Percentiles rank a stretch among this genome's conserved stretches.
Evolutionary conservation across 1,140 invertebrate species (phyloP).

Genomic region (Euura saliciscinereae): DNA sequence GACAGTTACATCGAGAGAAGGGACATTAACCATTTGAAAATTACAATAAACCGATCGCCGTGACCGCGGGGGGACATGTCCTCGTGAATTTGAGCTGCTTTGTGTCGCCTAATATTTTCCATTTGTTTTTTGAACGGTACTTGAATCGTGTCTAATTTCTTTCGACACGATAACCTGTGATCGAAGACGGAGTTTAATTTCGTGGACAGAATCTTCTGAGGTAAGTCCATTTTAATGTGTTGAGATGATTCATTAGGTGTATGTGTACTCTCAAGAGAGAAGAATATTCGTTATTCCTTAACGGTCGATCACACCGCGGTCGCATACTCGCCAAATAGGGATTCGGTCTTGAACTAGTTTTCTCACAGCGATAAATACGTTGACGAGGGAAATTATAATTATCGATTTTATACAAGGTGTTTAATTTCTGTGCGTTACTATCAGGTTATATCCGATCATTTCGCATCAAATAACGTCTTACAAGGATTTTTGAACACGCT

Average conservation of each 20-base stretch:
- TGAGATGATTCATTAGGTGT: not conserved
- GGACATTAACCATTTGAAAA: conserved; percentile 5
- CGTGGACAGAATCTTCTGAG: not conserved
- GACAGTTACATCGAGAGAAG: not conserved
- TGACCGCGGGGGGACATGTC: not conserved
- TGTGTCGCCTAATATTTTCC: not conserved
- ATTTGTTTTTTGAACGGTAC: not conserved
- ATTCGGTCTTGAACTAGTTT: not conserved
- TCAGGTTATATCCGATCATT: no score
- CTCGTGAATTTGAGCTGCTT: not conserved
- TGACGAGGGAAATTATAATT: not conserved
- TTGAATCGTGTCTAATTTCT: not conserved
- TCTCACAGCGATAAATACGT: not conserved
- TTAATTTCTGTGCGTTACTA: no score
- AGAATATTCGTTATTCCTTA: conserved; percentile 7
- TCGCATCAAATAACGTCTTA: no score
- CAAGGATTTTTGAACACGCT: no score
- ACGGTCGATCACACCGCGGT: not conserved
- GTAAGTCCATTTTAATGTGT: not conserved
- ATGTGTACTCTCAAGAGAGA: not conserved
- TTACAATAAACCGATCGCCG: not conserved
- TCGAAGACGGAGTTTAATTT: not conserved
- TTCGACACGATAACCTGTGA: not conserved
- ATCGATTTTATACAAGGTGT: not conserved
- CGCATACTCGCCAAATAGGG: not conserved